phyloP scores from a whole-genome alignment of 2,888 invertebrate genomes.

The Lepidocyrtoides sp. region DNA sequence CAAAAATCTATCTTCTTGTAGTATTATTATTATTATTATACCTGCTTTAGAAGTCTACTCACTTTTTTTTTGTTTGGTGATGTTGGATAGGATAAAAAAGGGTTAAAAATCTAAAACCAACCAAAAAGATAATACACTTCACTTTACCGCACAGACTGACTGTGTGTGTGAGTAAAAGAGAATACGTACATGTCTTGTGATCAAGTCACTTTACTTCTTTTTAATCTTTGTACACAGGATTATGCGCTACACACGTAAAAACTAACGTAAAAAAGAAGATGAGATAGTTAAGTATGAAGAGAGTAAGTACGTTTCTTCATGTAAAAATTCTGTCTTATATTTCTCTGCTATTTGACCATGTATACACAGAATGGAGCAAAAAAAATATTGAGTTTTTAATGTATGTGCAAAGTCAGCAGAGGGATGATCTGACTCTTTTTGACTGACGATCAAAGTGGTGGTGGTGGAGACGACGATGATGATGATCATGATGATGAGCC shows the following conservation, averaged over 20 bases:
- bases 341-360: background rate
- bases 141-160: background rate
- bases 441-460: background rate
- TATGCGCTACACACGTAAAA: background rate
- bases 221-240: too few species aligned
- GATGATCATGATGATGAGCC: conserved; percentile 53
- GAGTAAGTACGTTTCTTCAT: background rate
- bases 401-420: conserved; percentile 41
- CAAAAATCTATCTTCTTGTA: background rate
- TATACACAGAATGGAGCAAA: background rate
- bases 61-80: background rate
- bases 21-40: background rate
- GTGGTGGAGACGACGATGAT: background rate
- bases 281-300: background rate
- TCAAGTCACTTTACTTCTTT: background rate
- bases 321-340: background rate
- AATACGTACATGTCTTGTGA: too few species aligned
- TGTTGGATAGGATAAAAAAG: background rate
- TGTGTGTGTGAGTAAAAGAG: background rate
- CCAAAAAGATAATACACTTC: conserved; percentile 21
- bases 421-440: conserved; percentile 1
- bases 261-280: conserved; percentile 11
- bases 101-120: background rate
- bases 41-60: too few species aligned
- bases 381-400: background rate